These are phyloP conservation scores for Clusia tigrina DNA, from an alignment of 2,888 invertebrate genomes.

Conservation along the genomic window DNA sequence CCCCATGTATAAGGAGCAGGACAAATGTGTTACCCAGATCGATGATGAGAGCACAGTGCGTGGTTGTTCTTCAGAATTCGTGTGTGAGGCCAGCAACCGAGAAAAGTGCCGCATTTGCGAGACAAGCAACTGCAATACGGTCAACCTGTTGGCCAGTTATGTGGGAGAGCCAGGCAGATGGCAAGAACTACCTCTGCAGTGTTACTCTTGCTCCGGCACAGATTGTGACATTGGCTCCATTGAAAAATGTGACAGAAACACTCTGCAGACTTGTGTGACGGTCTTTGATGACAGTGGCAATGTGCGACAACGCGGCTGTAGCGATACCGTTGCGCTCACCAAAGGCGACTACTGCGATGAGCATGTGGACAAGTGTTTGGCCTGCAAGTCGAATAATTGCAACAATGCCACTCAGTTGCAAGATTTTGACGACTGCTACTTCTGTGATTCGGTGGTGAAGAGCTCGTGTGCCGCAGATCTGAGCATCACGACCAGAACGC, in stretches of 20 bases:
- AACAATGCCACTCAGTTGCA: constrained; percentile 45
- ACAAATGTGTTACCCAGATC: constrained; percentile 48
- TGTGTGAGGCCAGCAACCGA: constrained; percentile 41
- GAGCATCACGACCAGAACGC: constrained; percentile 33
- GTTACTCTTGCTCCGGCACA: constrained; percentile 43
- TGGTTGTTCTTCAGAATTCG: constrained; percentile 50
- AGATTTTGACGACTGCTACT: constrained; percentile 49
- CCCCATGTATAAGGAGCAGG: constrained; percentile 40
- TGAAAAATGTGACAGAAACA: constrained; percentile 47
- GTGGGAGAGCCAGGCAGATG: constrained; percentile 57
- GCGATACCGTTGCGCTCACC: constrained; percentile 40
- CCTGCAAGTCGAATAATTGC: constrained; percentile 57
- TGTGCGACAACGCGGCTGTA: constrained; percentile 55
- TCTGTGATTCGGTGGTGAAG: constrained; percentile 49
- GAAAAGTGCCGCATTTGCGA: constrained; percentile 48
- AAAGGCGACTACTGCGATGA: constrained; percentile 47
- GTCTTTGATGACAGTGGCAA: constrained; percentile 43
- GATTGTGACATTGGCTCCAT: constrained; percentile 38
- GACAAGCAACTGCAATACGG: constrained; percentile 48
- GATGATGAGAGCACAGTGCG: constrained; percentile 46
- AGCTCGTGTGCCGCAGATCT: constrained; percentile 35
- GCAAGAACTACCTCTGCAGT: constrained; percentile 56
- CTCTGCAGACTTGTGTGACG: constrained; percentile 53
- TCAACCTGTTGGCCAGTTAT: constrained; percentile 41
- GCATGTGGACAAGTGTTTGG: constrained; percentile 42